phyloP scores from a whole-genome alignment of 2,797 vertebrate species.

The Onychomys arenicola region DNA sequence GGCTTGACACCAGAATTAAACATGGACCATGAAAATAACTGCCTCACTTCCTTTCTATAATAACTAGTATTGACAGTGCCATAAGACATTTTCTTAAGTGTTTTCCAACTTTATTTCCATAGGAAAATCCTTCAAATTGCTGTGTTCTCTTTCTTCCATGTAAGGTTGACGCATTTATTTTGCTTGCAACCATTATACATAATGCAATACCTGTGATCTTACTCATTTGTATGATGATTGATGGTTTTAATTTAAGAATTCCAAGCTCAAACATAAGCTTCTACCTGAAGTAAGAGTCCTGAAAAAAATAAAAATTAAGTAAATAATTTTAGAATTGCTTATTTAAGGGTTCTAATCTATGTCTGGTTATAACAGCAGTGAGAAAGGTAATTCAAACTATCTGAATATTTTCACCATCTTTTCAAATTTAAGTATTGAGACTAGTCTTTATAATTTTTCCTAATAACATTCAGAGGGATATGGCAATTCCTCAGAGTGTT shows the following conservation, averaged over 20 bases:
- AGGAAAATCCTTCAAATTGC: background rate
- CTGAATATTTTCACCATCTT: background rate
- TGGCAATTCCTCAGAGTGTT: background rate
- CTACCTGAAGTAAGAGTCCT: background rate
- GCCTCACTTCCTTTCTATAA: background rate
- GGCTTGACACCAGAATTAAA: background rate
- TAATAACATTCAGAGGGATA: background rate
- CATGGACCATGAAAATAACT: background rate
- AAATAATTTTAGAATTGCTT: slow-evolving; percentile 4
- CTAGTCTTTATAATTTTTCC: background rate
- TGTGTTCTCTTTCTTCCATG: background rate
- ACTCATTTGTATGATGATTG: background rate
- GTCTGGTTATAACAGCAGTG: background rate
- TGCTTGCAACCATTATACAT: background rate
- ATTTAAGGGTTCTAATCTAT: background rate
- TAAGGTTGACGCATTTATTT: background rate
- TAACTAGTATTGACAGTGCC: background rate
- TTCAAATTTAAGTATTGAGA: background rate
- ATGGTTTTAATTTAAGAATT: slow-evolving; percentile 50
- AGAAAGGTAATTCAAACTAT: background rate
- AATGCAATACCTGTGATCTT: background rate
- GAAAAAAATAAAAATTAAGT: background rate
- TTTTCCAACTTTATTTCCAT: slow-evolving; percentile 19
- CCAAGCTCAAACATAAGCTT: background rate
- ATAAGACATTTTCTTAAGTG: background rate